Evolutionary conservation across 2,113 vertebrate genomes (phyloP).

Genomic region (Leucoraja erinaceus): DNA sequence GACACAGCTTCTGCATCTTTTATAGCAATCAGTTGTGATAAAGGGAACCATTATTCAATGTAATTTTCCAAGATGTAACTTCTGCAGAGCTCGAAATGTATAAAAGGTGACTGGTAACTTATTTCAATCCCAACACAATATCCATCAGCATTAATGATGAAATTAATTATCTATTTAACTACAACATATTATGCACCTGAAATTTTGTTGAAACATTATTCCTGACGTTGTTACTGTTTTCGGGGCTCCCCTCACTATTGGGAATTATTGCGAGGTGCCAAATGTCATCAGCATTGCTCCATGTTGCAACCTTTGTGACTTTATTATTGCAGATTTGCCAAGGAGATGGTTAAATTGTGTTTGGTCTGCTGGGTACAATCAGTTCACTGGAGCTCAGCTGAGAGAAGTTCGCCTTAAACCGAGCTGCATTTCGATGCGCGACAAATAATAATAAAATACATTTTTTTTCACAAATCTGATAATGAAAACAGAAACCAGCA

Average conservation of each 20-base stretch:
- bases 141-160: background rate
- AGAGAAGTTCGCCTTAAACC: background rate
- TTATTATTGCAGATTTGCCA: background rate
- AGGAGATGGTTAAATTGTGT: constrained; percentile 12
- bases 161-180: background rate
- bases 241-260: background rate
- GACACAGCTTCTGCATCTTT: background rate
- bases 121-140: background rate
- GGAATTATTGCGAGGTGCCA: background rate
- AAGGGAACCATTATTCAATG: background rate
- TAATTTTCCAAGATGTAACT: background rate
- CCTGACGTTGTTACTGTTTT: background rate
- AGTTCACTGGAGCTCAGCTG: background rate
- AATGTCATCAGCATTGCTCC: background rate
- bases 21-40: background rate
- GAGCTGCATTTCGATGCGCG: background rate
- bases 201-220: background rate
- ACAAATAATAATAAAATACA: background rate
- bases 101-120: background rate
- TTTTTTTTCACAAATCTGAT: constrained; percentile 29
- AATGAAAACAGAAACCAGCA: constrained; percentile 30
- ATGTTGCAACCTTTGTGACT: background rate
- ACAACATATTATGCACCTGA: background rate
- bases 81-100: background rate
- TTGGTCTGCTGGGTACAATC: background rate